Evolutionary conservation across 2,888 invertebrate genomes (phyloP).

Genomic region (Acanthacorydalis orientalis): DNA sequence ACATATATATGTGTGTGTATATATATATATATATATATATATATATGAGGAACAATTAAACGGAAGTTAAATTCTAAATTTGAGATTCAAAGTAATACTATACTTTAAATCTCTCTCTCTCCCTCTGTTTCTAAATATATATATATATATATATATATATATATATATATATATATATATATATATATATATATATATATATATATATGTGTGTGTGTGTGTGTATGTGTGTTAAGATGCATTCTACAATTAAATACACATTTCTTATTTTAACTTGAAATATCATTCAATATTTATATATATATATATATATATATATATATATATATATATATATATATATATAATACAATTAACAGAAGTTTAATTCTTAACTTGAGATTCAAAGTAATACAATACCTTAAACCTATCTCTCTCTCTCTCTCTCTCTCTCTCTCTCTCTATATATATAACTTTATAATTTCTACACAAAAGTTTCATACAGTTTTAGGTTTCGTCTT

Average conservation of each 20-base stretch:
- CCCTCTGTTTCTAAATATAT: slow-evolving; percentile 1
- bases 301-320: slow-evolving; percentile 4
- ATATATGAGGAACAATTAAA: slow-evolving; percentile 1
- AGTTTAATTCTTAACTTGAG: neutral
- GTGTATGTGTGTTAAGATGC: no score
- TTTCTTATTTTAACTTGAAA: no score
- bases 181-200: slow-evolving; percentile 2
- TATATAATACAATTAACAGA: neutral
- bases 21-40: slow-evolving; percentile 6
- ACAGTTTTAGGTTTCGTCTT: no score
- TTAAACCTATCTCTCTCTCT: neutral
- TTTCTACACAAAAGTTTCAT: no score
- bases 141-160: slow-evolving; percentile 6
- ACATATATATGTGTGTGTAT: neutral
- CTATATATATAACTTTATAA: no score
- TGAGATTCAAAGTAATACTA: neutral
- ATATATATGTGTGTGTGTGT: slow-evolving; percentile 1
- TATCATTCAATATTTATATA: slow-evolving; percentile 4
- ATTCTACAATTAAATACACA: no score
- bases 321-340: slow-evolving; percentile 3
- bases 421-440: no score
- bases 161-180: slow-evolving; percentile 5
- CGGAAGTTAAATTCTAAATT: neutral
- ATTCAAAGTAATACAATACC: neutral
- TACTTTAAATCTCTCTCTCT: neutral